Evolutionary conservation across 1,140 invertebrate species (phyloP), one percentile per base, ranked within the genome.

Genomic region (Probaryconus sp.): DNA sequence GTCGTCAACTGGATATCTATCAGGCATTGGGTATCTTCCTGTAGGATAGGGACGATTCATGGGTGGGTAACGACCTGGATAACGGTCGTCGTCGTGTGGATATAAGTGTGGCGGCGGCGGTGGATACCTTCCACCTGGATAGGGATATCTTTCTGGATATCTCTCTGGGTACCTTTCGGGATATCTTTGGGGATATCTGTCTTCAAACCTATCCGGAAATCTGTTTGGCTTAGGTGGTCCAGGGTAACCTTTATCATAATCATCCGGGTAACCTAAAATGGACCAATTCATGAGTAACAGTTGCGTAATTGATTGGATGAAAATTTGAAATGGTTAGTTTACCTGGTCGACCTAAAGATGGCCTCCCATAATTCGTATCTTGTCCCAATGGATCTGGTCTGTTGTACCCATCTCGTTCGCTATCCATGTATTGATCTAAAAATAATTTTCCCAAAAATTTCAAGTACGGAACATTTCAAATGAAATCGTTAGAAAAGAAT

Each of bases 381-480:
- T 89, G 89, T 6, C 89, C 89, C 26, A 90, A 51, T 13, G 88
- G 87, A 81, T 90, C 89, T 4, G 89, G 89, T 77, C 88, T 81
- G n/a, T n/a, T n/a, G 14, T 86, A 87, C 4, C 63, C 75, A 63
- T 87, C 85, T 47, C 80, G 70, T 37, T 87, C 85, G 9, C 77
- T 79, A 60, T 88, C 86, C 56, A 83, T 53, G 45, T 86, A 86
- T 84, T 87, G 85, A 81, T 88, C 85, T 88, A 50, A 21, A 64
- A 67, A 38, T 10, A 26, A 47, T 28, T 4, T 24, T 24, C 21
- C 21, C 21, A n/a, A n/a, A n/a, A n/a, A n/a, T n/a, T n/a, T n/a
- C n/a, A n/a, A n/a, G n/a, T n/a, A n/a, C n/a, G n/a, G n/a, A n/a
- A n/a, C n/a, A n/a, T n/a, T n/a, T n/a, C n/a, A n/a, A n/a, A n/a